Evolutionary conservation across 2,888 invertebrate species (phyloP).

Genomic region (Asteroscopus sphinx): DNA sequence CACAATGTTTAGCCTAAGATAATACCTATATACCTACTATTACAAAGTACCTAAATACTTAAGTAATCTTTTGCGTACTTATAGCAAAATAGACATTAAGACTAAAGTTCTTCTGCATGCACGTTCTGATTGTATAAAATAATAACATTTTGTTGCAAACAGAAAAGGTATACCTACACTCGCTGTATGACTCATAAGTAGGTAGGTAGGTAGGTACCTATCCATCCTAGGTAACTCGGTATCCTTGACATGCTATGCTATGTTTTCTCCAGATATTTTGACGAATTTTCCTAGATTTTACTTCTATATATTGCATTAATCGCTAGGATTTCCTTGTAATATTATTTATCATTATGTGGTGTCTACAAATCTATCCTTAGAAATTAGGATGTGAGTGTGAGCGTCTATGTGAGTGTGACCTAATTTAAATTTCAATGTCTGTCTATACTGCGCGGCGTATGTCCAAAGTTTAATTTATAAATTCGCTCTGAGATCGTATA

Average conservation of each 20-base stretch:
- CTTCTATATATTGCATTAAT: background rate
- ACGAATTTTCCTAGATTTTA: slow-evolving; percentile 6
- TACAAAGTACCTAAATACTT: background rate
- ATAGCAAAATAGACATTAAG: slow-evolving; percentile 8
- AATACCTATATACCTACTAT: background rate
- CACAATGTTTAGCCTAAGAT: slow-evolving; percentile 9
- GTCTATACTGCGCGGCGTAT: slow-evolving; percentile 55
- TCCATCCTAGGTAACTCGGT: slow-evolving; percentile 32
- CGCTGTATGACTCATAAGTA: slow-evolving; percentile 38
- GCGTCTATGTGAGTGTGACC: slow-evolving; percentile 55
- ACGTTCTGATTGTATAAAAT: background rate
- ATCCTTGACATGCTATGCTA: slow-evolving; percentile 34
- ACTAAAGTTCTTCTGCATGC: slow-evolving; percentile 11
- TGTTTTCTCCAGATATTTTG: slow-evolving; percentile 25
- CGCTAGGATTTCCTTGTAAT: slow-evolving; percentile 20
- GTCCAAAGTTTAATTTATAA: slow-evolving; percentile 33
- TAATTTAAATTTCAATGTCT: slow-evolving; percentile 61
- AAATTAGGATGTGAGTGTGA: slow-evolving; percentile 54
- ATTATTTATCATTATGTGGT: slow-evolving; percentile 21
- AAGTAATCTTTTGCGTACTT: slow-evolving; percentile 3
- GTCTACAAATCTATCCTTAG: slow-evolving; percentile 42
- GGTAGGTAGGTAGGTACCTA: no score
- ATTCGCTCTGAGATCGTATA: slow-evolving; percentile 35
- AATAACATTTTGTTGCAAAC: slow-evolving; percentile 11
- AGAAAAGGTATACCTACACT: slow-evolving; percentile 1